A percentile compares a stretch with the other conserved stretches of the same genome.
Evolutionary conservation across 2,888 invertebrate species (phyloP).

Genomic region (Lithodes maja): DNA sequence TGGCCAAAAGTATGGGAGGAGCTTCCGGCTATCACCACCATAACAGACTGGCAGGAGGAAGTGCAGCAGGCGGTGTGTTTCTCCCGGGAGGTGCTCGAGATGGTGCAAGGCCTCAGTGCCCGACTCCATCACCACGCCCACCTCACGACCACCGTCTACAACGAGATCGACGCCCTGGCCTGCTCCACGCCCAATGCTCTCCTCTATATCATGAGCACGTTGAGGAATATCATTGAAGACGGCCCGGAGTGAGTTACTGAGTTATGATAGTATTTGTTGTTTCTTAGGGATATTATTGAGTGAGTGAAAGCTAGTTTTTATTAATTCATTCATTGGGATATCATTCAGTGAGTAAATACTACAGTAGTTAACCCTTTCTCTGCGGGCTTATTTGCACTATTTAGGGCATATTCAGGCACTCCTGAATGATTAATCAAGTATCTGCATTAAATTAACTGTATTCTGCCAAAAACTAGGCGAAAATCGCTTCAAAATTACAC

Average conservation of each 20-base stretch:
- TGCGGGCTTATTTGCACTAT: too few species aligned
- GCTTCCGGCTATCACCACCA: not conserved
- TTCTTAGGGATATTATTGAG: not conserved
- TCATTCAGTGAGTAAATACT: too few species aligned
- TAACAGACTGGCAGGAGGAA: slow-evolving; percentile 36
- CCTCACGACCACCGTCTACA: slow-evolving; percentile 44
- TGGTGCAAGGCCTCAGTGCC: slow-evolving; percentile 34
- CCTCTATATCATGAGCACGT: slow-evolving; percentile 27
- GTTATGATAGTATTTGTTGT: slow-evolving; percentile 17
- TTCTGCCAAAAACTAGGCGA: too few species aligned
- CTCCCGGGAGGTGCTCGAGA: not conserved
- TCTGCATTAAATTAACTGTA: too few species aligned
- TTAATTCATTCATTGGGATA: too few species aligned
- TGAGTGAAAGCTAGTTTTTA: too few species aligned
- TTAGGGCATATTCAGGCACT: too few species aligned
- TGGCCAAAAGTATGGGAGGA: slow-evolving; percentile 47
- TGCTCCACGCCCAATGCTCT: slow-evolving; percentile 25
- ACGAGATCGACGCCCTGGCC: slow-evolving; percentile 36
- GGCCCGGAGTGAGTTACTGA: slow-evolving; percentile 40
- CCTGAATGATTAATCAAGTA: too few species aligned
- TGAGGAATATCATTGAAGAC: slow-evolving; percentile 30
- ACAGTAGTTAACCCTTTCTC: too few species aligned
- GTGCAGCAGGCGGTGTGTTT: slow-evolving; percentile 35
- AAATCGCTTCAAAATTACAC: too few species aligned
- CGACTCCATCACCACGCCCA: slow-evolving; percentile 28